Conservation (phyloP, 1,140 invertebrate genomes). For the Scaptomyza montana region DNA sequence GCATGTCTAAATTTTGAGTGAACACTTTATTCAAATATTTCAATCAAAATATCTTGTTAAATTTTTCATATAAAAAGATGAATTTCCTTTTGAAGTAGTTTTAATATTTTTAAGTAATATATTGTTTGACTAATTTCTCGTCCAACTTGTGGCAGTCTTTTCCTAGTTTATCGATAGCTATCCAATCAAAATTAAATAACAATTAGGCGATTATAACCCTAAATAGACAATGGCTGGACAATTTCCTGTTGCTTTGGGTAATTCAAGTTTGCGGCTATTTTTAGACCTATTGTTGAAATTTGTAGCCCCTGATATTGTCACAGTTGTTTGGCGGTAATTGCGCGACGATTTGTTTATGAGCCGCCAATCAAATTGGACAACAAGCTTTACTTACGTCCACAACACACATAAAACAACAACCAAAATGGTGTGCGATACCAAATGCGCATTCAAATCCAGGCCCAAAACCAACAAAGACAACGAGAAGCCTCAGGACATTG, state of each 20-base stretch:
- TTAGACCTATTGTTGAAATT: conserved; percentile 1
- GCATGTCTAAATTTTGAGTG: too few relatives aligned
- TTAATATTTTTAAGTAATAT: too few relatives aligned
- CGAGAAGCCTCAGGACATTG: conserved; percentile 8
- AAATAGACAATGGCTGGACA: conserved; percentile 27
- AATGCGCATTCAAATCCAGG: conserved; percentile 77
- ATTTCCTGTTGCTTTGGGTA: conserved; percentile 37
- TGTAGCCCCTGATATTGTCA: conserved; percentile 36
- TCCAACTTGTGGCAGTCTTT: background rate
- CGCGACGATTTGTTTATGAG: conserved; percentile 73
- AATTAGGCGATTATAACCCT: conserved; percentile 33
- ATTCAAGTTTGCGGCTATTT: conserved; percentile 19
- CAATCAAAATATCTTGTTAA: too few relatives aligned
- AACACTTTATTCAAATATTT: too few relatives aligned
- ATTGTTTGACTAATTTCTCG: too few relatives aligned
- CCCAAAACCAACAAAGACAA: conserved; percentile 27
- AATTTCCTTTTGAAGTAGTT: too few relatives aligned
- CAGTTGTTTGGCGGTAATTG: conserved; percentile 53
- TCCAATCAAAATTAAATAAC: conserved; percentile 22
- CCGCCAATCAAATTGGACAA: conserved; percentile 65
- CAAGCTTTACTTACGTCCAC: conserved; percentile 19
- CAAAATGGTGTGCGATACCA: conserved; percentile 60
- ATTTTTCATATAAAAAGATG: too few relatives aligned
- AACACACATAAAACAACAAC: conserved; percentile 42
- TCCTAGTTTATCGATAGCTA: background rate